Percentiles rank a stretch among this genome's conserved stretches.
Conservation (phyloP, 2,797 vertebrate genomes). For the Phalanger gymnotis region DNA sequence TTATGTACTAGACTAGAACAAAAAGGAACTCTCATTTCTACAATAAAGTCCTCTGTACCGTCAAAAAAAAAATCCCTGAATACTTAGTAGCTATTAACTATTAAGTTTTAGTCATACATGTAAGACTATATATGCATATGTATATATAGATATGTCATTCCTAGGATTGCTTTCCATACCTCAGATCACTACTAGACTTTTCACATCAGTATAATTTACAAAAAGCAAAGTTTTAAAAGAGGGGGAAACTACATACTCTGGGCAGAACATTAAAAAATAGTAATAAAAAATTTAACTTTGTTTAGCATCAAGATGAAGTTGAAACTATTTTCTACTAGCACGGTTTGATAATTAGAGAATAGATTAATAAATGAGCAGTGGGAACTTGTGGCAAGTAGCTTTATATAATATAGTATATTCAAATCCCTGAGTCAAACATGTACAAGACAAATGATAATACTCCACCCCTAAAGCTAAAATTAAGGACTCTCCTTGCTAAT, state of each 20-base stretch:
- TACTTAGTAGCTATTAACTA: not conserved
- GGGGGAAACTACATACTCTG: constrained; percentile 15
- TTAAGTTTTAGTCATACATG: not conserved
- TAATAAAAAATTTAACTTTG: constrained; percentile 39
- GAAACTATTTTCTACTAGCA: constrained; percentile 50
- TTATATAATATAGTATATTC: not conserved
- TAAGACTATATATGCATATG: not conserved
- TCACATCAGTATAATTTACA: constrained; percentile 47
- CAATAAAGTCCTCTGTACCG: not conserved
- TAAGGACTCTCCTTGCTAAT: constrained; percentile 26
- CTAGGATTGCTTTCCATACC: constrained; percentile 26
- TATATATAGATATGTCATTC: not conserved
- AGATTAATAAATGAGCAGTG: constrained; percentile 58
- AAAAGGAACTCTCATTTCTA: constrained; percentile 25
- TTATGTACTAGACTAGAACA: not conserved
- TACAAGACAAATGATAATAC: not conserved
- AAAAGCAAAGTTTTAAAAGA: not conserved
- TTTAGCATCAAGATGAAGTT: constrained; percentile 58
- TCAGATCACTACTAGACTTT: not conserved
- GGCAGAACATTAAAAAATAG: constrained; percentile 7
- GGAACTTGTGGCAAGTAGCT: not conserved
- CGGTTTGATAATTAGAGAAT: constrained; percentile 20
- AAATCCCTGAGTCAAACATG: not conserved
- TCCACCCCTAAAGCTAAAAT: not conserved
- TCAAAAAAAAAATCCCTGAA: not conserved